Base-by-base conservation (phyloP, 2,113 vertebrate species). In the Progne subis region DNA sequence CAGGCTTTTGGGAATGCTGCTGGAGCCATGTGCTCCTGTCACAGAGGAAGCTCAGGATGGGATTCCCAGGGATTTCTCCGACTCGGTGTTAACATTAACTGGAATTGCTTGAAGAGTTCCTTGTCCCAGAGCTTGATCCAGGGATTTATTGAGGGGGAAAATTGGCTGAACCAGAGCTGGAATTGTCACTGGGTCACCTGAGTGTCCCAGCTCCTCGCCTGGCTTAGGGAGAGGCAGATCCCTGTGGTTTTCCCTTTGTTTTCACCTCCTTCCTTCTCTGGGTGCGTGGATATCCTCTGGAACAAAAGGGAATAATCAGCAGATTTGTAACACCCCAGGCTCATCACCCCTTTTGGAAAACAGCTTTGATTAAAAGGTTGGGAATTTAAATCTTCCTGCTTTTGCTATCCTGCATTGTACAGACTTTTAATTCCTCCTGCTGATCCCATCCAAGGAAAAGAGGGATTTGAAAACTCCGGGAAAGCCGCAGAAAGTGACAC, bases 141-240 rank as follows among this genome's bases (percentile, higher is more conserved):
- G 28, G 63, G 34, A 24, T 46, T 89, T 18, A 2, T 6, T 6
- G 31, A 12, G 29, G 15, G 34, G 37, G 34, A 6, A 20, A 72
- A 13, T 14, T 21, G n/a, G 55, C 56, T 59, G 57, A 1, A 2
- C 0, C n/a, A 39, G 34, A 11, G 4, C 57, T 31, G 64, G 50
- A 7, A 3, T 8, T 19, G 67, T 32, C 39, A 0, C 5, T 1
- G 0, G 7, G 37, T 59, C 69, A 12, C 60, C 53, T 37, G 37
- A 37, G 37, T 9, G 37, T 34, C 47, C 61, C 32, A 34, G 1
- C 25, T 49, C 61, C 34, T 39, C n/a, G 1, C 56, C n/a, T 39
- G 47, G 39, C 5, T 12, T 0, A 34, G 23, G 41, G 46, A 26
- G 9, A 21, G 37, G 20, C 70, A 56, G 52, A 76, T n/a, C 57